Percentiles rank a stretch among this genome's conserved stretches.
Evolutionary conservation across 2,888 invertebrate genomes (phyloP).

Genomic region (Ophioninae sp.): DNA sequence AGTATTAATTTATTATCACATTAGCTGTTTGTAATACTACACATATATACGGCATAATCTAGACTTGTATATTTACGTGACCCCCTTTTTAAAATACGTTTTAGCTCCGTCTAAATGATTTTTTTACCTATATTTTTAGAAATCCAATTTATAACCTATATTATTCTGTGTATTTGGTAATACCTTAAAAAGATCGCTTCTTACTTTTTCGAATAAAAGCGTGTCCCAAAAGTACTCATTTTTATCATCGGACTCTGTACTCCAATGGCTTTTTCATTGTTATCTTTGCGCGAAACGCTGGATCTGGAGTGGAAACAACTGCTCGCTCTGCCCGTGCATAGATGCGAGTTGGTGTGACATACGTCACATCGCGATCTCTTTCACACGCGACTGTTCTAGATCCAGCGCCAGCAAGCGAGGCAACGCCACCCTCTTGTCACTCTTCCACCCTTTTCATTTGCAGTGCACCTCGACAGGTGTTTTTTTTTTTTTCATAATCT

Average conservation of each 20-base stretch:
- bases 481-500: slow-evolving; percentile 34
- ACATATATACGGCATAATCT: no score
- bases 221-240: not conserved
- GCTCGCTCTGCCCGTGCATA: slow-evolving; percentile 1
- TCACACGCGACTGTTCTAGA: slow-evolving; percentile 25
- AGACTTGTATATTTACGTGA: no score
- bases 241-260: not conserved
- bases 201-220: not conserved
- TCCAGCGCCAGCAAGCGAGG: not conserved
- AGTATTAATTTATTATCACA: no score
- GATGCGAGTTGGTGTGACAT: slow-evolving; percentile 18
- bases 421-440: slow-evolving; percentile 14
- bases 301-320: not conserved
- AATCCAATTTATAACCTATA: no score
- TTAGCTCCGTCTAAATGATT: not conserved
- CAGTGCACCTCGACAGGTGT: slow-evolving; percentile 31
- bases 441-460: slow-evolving; percentile 55
- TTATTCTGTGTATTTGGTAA: no score
- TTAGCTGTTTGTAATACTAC: no score
- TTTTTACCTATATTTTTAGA: no score
- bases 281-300: not conserved
- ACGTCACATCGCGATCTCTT: slow-evolving; percentile 28
- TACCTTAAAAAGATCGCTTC: not conserved
- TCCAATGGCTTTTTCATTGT: not conserved
- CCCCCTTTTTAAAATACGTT: not conserved